Percentiles rank a stretch among this genome's conserved stretches.
These are phyloP conservation scores for Phoebastria nigripes DNA, from an alignment of 2,797 vertebrate species.

Conservation along the genomic window DNA sequence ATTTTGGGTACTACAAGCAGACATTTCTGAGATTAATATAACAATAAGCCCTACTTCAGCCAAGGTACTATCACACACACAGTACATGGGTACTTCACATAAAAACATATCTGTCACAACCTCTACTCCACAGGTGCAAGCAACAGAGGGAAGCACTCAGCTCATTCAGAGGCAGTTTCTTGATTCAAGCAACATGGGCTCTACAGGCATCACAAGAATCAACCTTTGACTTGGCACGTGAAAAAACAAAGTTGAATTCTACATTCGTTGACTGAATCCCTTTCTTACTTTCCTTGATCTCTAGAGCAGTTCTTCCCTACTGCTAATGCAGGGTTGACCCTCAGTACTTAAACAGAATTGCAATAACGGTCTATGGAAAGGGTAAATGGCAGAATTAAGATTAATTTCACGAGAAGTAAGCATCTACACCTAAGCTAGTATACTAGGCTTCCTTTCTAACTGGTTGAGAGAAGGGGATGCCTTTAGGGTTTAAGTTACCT, in stretches of 20 bases:
- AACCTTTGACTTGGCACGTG: neutral
- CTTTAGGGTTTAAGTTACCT: neutral
- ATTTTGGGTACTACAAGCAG: neutral
- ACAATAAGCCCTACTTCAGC: neutral
- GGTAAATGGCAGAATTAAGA: neutral
- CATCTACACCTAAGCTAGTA: neutral
- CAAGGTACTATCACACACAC: neutral
- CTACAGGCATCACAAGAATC: constrained; percentile 14
- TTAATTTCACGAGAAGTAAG: neutral
- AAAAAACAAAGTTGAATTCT: constrained; percentile 36
- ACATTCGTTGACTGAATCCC: neutral
- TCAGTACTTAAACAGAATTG: neutral
- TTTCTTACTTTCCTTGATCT: neutral
- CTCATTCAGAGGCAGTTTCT: constrained; percentile 7
- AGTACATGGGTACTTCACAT: neutral
- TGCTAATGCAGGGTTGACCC: neutral
- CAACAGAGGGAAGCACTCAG: constrained; percentile 5
- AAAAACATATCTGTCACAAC: constrained; percentile 10
- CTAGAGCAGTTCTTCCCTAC: neutral
- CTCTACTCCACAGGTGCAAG: neutral
- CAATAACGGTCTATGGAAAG: neutral
- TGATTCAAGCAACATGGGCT: neutral
- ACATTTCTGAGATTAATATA: neutral
- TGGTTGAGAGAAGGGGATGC: neutral
- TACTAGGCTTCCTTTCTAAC: neutral